A percentile compares a stretch with the other conserved stretches of the same genome.
These are phyloP conservation scores for Philaethria dido DNA, from an alignment of 2,888 invertebrate genomes.

Conservation along the genomic window DNA sequence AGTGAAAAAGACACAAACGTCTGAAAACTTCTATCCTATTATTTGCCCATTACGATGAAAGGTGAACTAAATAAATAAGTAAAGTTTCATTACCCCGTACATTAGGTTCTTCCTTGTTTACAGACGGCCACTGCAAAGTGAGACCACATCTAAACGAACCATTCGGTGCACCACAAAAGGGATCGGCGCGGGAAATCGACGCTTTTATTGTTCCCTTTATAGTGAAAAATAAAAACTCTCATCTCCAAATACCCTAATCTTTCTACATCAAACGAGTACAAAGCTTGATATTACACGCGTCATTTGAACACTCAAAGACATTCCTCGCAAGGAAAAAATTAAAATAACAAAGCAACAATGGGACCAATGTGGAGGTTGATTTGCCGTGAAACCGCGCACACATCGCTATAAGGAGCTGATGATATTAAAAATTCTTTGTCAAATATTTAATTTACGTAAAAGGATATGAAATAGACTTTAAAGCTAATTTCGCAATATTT, in stretches of 20 bases:
- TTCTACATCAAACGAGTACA: slow-evolving; percentile 76
- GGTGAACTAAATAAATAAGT: slow-evolving; percentile 32
- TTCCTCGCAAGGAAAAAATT: slow-evolving; percentile 76
- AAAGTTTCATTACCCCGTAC: slow-evolving; percentile 21
- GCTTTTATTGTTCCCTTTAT: slow-evolving; percentile 65
- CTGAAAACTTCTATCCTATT: slow-evolving; percentile 14
- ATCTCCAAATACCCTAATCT: slow-evolving; percentile 75
- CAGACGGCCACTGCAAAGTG: slow-evolving; percentile 34
- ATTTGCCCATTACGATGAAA: slow-evolving; percentile 21
- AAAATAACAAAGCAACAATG: slow-evolving; percentile 77
- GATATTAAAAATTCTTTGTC: slow-evolving; percentile 73
- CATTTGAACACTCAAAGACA: slow-evolving; percentile 83
- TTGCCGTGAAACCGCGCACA: slow-evolving; percentile 51
- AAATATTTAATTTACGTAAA: slow-evolving; percentile 41
- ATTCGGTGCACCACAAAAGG: slow-evolving; percentile 64
- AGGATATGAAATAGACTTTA: not conserved
- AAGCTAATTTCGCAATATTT: not conserved
- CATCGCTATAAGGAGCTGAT: slow-evolving; percentile 52
- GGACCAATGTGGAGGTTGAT: slow-evolving; percentile 57
- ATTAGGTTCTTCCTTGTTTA: slow-evolving; percentile 32
- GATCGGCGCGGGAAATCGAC: slow-evolving; percentile 59
- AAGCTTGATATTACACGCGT: slow-evolving; percentile 80
- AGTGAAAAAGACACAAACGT: slow-evolving; percentile 1
- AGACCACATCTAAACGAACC: slow-evolving; percentile 51
- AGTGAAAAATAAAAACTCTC: slow-evolving; percentile 70